phyloP scores from a whole-genome alignment of 1,140 invertebrate species.

The Stenopsyche tienmushanensis region DNA sequence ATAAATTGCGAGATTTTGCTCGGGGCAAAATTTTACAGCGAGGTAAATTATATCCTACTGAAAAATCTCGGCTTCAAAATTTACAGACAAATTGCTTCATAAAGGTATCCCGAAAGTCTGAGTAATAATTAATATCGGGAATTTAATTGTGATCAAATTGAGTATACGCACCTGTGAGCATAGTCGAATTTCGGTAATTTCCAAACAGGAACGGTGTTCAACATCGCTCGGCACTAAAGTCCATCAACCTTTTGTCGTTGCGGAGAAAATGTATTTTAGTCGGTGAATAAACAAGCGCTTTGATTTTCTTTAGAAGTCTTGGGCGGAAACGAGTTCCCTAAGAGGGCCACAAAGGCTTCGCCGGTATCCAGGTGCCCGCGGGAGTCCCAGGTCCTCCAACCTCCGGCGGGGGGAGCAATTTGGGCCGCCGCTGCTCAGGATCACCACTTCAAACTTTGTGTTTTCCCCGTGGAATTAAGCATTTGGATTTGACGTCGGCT shows the following conservation, averaged over 20 bases:
- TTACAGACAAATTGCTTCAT: no score
- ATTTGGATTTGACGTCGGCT: slow-evolving; percentile 30
- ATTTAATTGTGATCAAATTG: no score
- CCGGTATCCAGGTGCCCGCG: slow-evolving; percentile 18
- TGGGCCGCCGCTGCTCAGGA: slow-evolving; percentile 23
- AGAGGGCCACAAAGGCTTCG: slow-evolving; percentile 1
- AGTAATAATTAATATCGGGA: no score
- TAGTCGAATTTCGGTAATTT: no score
- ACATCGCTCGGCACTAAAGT: neutral
- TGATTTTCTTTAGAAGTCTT: slow-evolving; percentile 14
- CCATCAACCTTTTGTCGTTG: neutral
- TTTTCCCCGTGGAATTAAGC: slow-evolving; percentile 26
- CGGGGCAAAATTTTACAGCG: no score
- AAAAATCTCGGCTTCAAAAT: no score
- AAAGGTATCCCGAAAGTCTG: no score
- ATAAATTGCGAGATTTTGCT: no score
- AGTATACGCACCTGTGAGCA: no score
- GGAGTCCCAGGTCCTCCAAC: neutral
- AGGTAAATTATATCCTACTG: no score
- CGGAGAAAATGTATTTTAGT: neutral
- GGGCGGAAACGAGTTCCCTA: slow-evolving; percentile 12
- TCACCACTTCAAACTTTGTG: slow-evolving; percentile 30
- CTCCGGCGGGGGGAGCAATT: slow-evolving; percentile 6
- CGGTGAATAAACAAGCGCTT: neutral
- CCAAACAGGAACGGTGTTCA: no score